Evolutionary conservation across 2,888 invertebrate genomes (phyloP), one percentile per base, ranked within the genome.

Genomic region (Nasonia oneida): DNA sequence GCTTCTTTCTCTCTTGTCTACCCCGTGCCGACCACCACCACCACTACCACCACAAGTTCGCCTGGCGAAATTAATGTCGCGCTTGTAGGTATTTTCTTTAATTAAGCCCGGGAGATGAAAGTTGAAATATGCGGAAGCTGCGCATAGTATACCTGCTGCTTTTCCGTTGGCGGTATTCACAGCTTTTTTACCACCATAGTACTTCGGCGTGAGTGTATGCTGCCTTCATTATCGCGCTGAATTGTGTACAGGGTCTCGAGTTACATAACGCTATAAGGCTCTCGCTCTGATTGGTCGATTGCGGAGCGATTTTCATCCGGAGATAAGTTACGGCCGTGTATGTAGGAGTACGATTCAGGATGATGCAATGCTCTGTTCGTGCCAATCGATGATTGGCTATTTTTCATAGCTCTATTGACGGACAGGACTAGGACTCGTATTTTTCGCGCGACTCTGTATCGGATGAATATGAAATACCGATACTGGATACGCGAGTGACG

Each of bases 391-490:
- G 67, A 67, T 67, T 70, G 75, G 73, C 29, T 47, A 37, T 67
- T 76, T 76, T 76, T 82, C 70, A 82, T 67, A 82, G 67, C 67
- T 61, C 67, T 57, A 79, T 57, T 50, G 79, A 53, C 73, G 73
- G 73, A 8, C 73, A 64, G 23, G 29, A 57, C 42, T 42, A 37
- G 57, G 23, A 6, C 73, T 61, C 74, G 57, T 74, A 74, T 74
- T 81, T 81, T 81, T 74, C 14, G 15, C 3, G 57, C 5, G 50
- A 37, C 57, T 73, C 73, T 80, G 37, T 37, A 80, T 80, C 80
- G 37, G 70, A 73, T 57, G 18, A 53, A 50, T 73, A 74, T 29
- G 74, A 74, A 74, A 74, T 33, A 42, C 42, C 42, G 29, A 57
- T 23, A 12, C 73, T 37, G 15, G n/a, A 42, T 42, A n/a, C 5